Evolutionary conservation across 1,140 invertebrate genomes (phyloP), one percentile per base, ranked within the genome.

Genomic region (Paracyclopina nana): DNA sequence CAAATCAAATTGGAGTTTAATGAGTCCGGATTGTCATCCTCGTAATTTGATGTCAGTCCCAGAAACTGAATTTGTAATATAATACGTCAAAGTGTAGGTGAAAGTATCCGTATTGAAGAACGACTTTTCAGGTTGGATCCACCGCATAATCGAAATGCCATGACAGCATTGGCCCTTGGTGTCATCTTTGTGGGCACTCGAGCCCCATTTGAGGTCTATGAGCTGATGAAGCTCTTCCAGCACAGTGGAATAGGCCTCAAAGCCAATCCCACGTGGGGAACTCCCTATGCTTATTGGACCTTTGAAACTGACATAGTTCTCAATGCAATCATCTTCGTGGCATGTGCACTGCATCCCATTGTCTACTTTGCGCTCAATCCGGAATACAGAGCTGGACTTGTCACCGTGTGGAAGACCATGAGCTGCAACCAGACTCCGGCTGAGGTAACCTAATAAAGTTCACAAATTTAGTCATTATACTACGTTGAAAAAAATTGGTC

Each of bases 281-380:
- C 34, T 8, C 34, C 34, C 20, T 38, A 38, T 9, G 20, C 20
- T n/a, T n/a, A 16, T n/a, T 16, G n/a, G 5, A 20, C 34, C 4
- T 38, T 38, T 20, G 34, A 38, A 8, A 25, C 45, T 3, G 45
- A 48, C 3, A 48, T 48, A 28, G 30, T 52, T 18, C 22, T 52
- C 16, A 44, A 52, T 8, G 31, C 31, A 18, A 9, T 52, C 6
- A 28, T 52, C 12, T 52, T 43, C 14, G 18, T 52, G 1, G 31
- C 50, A 3, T 38, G 30, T n/a, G 18, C 27, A 9, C 16, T 52
- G 5, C 50, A 52, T 45, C 50, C 50, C 6, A 14, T 52, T n/a
- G 6, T 52, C n/a, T 40, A 46, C 16, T 46, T 52, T 22, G 2
- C 27, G 1, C 22, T 46, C 9, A 52, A 52, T 27, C 38, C 50